Base-by-base conservation (phyloP, 2,113 vertebrate species). In the Pagrus major region DNA sequence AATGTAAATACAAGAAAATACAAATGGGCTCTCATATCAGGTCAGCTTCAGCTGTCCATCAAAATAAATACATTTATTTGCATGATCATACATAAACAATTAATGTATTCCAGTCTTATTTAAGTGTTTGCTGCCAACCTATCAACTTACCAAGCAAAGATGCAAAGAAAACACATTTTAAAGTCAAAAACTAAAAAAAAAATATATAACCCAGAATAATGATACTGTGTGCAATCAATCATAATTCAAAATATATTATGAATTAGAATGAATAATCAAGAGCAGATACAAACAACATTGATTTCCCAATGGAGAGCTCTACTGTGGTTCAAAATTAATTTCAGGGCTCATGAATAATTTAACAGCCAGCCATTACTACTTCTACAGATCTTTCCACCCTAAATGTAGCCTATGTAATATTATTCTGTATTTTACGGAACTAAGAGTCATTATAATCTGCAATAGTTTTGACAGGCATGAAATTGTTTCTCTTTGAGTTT, bases 321-420 rank as follows among this genome's bases (percentile, higher is more conserved):
- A 81, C 70, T 81, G 82, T 90, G 86, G 87, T 86, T 86, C 76
- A 86, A 91, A 92, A 91, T 92, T 89, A 90, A 92, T 93, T 92
- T 90, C 71, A 85, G 69, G 56, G 82, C 81, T 87, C 69, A 91
- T 93, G 89, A 93, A 94, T 94, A 91, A 93, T 94, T 90, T 59
- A 94, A 78, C 60, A 89, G 70, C 56, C 72, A 87, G 80, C 84
- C 89, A 90, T 92, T 90, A 85, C 88, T 76, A 86, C 80, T 90
- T 87, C 80, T 85, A 46, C 80, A 75, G 77, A 77, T 73, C 83
- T 59, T 55, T 76, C 72, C 47, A 33, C 37, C 37, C 42, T 56
- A 88, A 91, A 86, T 81, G 80, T 51, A 83, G 37, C 61, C 72
- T 35, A 42, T 76, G 85, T 87, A 74, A 86, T 76, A 89, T 80